Percentiles rank a stretch among this genome's conserved stretches.
Evolutionary conservation across 2,797 vertebrate genomes (phyloP).

Genomic region (Acrossocheilus fasciatus): DNA sequence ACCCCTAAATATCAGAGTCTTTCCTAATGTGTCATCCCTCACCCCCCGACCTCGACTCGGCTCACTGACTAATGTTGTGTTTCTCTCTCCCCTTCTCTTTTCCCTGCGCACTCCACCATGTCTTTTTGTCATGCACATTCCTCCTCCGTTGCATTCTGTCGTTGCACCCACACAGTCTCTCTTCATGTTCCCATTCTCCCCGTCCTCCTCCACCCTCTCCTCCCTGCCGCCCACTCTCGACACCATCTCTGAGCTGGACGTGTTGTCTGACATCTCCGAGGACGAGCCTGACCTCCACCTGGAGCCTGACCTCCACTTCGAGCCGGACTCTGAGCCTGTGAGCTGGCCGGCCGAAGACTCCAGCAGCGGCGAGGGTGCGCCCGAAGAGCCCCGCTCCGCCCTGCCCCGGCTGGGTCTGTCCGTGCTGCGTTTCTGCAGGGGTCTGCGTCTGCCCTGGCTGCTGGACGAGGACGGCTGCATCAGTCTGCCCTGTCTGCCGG

Average conservation of each 20-base stretch:
- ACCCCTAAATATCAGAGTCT: background rate
- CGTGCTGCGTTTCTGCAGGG: constrained; percentile 72
- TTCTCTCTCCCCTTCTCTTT: constrained; percentile 52
- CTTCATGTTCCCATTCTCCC: constrained; percentile 82
- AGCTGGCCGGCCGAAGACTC: background rate
- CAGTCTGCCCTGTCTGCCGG: constrained; percentile 73
- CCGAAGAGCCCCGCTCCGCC: constrained; percentile 72
- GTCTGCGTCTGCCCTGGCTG: constrained; percentile 71
- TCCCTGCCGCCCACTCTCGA: constrained; percentile 80
- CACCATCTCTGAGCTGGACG: constrained; percentile 87
- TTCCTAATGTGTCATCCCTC: constrained; percentile 45
- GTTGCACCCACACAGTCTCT: constrained; percentile 75
- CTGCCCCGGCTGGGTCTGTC: constrained; percentile 74
- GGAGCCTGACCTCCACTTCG: background rate
- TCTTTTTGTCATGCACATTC: constrained; percentile 44
- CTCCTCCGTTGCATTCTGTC: constrained; percentile 50
- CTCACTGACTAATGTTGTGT: constrained; percentile 58
- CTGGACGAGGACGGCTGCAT: constrained; percentile 11
- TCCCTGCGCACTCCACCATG: constrained; percentile 70
- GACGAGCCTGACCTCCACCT: constrained; percentile 75
- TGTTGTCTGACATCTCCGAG: constrained; percentile 91
- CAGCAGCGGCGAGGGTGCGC: constrained; percentile 70
- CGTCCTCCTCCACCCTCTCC: constrained; percentile 79
- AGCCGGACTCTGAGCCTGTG: constrained; percentile 50
- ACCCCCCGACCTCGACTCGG: constrained; percentile 16